A percentile compares a stretch with the other conserved stretches of the same genome.
These are phyloP conservation scores for Ophthalmolycus amberensis DNA, from an alignment of 2,113 vertebrate species.

Conservation along the genomic window DNA sequence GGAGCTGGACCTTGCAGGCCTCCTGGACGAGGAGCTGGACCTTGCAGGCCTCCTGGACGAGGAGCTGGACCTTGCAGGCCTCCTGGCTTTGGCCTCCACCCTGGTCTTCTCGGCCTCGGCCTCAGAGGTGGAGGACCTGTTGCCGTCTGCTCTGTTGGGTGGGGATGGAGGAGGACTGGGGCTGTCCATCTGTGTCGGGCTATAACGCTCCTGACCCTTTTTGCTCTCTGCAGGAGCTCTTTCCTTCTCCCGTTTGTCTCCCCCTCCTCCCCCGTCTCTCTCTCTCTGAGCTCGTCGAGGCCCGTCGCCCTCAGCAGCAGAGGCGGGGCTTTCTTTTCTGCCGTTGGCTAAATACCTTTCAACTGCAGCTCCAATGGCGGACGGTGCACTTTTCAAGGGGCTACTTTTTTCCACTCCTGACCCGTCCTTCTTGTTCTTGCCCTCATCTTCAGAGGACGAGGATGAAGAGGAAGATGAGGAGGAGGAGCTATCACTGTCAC, in stretches of 20 bases:
- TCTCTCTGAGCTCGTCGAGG: constrained; percentile 38
- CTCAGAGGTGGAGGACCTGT: constrained; percentile 52
- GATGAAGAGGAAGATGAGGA: constrained; percentile 76
- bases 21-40: too few species aligned
- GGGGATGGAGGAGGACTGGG: constrained; percentile 64
- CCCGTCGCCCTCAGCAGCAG: constrained; percentile 7
- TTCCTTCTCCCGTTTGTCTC: constrained; percentile 22
- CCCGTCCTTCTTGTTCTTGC: constrained; percentile 36
- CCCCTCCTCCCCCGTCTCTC: constrained; percentile 2
- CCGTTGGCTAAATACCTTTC: constrained; percentile 66
- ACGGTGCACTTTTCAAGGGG: background rate
- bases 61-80: background rate
- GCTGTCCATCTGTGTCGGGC: constrained; percentile 68
- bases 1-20: too few species aligned
- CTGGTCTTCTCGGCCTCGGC: constrained; percentile 47
- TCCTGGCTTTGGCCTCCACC: constrained; percentile 23
- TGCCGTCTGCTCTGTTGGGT: constrained; percentile 24
- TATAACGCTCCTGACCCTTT: constrained; percentile 74
- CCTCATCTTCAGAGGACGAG: constrained; percentile 76
- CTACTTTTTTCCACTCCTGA: constrained; percentile 25
- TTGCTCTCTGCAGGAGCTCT: constrained; percentile 24
- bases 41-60: background rate
- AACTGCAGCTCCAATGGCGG: constrained; percentile 54
- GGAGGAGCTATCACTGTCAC: constrained; percentile 79
- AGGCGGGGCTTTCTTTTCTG: constrained; percentile 28